These are phyloP conservation scores for Strix occidentalis DNA, from an alignment of 2,797 vertebrate species.

Conservation along the genomic window DNA sequence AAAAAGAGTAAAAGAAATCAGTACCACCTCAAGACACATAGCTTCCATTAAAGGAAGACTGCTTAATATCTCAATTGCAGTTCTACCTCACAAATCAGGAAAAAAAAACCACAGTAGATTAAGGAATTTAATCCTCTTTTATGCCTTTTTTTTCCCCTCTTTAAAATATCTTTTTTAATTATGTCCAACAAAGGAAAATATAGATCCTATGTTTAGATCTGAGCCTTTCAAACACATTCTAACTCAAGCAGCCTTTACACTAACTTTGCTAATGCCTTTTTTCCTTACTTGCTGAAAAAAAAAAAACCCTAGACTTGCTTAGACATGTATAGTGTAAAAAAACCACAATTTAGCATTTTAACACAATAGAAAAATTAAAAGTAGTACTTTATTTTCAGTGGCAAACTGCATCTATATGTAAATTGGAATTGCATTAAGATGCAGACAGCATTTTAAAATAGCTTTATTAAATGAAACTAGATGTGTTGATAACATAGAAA, in stretches of 20 bases:
- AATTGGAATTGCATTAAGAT: neutral
- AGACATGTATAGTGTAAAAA: neutral
- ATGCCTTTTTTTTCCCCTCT: too few species aligned
- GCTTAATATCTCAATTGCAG: neutral
- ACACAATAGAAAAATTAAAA: neutral
- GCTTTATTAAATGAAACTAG: constrained; percentile 6
- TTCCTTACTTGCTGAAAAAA: neutral
- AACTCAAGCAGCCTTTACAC: neutral
- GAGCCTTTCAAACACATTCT: neutral
- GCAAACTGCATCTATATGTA: neutral
- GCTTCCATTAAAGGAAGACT: neutral
- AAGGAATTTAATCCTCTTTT: neutral
- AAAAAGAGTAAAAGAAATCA: neutral
- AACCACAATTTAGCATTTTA: neutral
- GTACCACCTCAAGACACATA: neutral
- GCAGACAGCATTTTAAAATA: neutral
- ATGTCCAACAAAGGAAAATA: neutral
- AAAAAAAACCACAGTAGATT: neutral
- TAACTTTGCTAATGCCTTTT: neutral
- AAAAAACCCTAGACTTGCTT: fast-evolving
- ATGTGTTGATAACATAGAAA: neutral
- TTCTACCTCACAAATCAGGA: neutral
- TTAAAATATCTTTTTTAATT: neutral
- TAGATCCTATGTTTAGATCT: neutral
- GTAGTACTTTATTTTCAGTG: neutral